Conservation (phyloP, 2,797 vertebrate species). For the Numenius phaeopus region DNA sequence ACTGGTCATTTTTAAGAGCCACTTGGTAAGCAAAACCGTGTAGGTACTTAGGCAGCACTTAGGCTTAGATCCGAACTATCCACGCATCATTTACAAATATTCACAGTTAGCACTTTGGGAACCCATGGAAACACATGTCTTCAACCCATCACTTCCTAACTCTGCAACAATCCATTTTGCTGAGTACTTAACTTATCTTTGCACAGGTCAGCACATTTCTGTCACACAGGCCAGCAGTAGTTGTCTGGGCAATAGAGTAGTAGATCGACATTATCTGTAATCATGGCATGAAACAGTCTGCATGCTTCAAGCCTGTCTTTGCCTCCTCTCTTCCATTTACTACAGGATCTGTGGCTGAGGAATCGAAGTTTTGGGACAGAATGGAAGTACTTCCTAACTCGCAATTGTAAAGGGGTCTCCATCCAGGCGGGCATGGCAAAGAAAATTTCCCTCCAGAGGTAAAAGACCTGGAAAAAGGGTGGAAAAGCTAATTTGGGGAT, state of each 20-base stretch:
- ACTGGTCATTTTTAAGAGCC: not conserved
- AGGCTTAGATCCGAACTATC: constrained; percentile 36
- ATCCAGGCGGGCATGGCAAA: not conserved
- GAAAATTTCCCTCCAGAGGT: not conserved
- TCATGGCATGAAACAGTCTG: not conserved
- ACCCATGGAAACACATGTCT: not conserved
- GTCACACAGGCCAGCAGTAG: not conserved
- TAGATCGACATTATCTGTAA: not conserved
- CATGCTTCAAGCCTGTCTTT: not conserved
- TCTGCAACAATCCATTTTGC: constrained; percentile 31
- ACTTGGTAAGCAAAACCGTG: constrained; percentile 8
- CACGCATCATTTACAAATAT: constrained; percentile 20
- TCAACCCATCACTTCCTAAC: not conserved
- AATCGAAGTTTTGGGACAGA: not conserved
- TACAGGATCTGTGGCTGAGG: not conserved
- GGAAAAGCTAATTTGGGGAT: not conserved
- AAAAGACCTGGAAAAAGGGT: not conserved
- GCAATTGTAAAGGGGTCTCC: not conserved
- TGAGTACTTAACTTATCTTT: constrained; percentile 29
- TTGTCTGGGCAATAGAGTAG: not conserved
- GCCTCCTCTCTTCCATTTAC: not conserved
- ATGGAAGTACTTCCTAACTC: not conserved
- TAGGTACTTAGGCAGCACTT: constrained; percentile 28
- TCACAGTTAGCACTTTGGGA: constrained; percentile 37
- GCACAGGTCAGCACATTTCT: constrained; percentile 58